Percentiles rank a stretch among this genome's conserved stretches.
Conservation (phyloP, 2,113 vertebrate genomes). For the Crotalus tigris region DNA sequence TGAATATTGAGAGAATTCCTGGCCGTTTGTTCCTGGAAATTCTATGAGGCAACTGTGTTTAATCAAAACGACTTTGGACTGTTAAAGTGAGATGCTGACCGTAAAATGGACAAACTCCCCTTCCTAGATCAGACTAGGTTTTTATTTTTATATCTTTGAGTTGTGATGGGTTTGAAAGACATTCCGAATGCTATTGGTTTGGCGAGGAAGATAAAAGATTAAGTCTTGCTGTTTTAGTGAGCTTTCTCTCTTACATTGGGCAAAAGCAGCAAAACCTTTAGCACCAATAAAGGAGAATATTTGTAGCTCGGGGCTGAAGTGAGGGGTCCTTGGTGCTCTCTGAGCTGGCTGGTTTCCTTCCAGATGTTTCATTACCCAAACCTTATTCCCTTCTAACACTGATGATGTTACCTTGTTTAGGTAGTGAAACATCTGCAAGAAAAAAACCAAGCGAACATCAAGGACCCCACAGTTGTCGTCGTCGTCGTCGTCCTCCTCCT, state of each 20-base stretch:
- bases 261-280: neutral
- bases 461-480: neutral
- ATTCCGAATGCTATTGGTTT: neutral
- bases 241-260: neutral
- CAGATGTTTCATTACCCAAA: neutral
- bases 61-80: neutral
- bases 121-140: neutral
- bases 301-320: neutral
- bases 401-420: neutral
- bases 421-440: neutral
- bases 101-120: neutral
- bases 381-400: neutral
- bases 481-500: no score
- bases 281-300: neutral
- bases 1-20: constrained; percentile 19
- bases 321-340: neutral
- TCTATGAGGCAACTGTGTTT: neutral
- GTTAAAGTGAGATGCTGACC: neutral
- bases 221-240: neutral
- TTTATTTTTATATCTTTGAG: neutral
- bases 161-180: neutral
- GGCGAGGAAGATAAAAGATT: neutral
- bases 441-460: neutral
- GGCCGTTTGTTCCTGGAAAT: constrained; percentile 26
- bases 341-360: neutral